Conservation (phyloP, 2,888 invertebrate genomes). For the Boloria selene region DNA sequence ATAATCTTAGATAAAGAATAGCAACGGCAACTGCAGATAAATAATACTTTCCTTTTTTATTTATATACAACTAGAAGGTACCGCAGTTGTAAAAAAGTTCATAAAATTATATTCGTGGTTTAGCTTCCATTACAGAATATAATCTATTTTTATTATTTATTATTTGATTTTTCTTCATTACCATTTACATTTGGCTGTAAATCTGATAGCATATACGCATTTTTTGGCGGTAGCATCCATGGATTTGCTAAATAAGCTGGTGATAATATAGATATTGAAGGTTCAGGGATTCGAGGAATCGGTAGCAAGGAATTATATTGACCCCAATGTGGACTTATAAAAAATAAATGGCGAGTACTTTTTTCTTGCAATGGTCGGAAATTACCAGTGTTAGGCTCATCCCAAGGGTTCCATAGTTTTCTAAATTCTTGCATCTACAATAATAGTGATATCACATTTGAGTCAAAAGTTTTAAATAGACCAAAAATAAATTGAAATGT, state of each 20-base stretch:
- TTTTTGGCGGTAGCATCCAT: conserved; percentile 66
- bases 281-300: conserved; percentile 61
- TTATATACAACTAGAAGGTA: too few relatives aligned
- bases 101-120: too few relatives aligned
- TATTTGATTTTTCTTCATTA: conserved; percentile 19
- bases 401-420: conserved; percentile 75
- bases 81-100: too few relatives aligned
- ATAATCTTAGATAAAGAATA: too few relatives aligned
- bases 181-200: conserved; percentile 42
- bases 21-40: too few relatives aligned
- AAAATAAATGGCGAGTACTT: conserved; percentile 71
- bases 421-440: conserved; percentile 81
- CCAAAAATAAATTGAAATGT: too few relatives aligned
- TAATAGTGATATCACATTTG: too few relatives aligned
- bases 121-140: too few relatives aligned
- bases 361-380: conserved; percentile 75
- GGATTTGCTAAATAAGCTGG: conserved; percentile 56
- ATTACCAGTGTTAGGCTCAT: conserved; percentile 77
- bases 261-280: conserved; percentile 64
- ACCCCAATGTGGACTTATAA: conserved; percentile 78
- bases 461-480: too few relatives aligned
- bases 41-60: too few relatives aligned
- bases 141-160: not conserved
- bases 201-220: conserved; percentile 55
- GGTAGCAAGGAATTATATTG: conserved; percentile 77